Percentiles rank a stretch among this genome's conserved stretches.
Conservation (phyloP, 2,797 vertebrate genomes). For the Bovichtus diacanthus region DNA sequence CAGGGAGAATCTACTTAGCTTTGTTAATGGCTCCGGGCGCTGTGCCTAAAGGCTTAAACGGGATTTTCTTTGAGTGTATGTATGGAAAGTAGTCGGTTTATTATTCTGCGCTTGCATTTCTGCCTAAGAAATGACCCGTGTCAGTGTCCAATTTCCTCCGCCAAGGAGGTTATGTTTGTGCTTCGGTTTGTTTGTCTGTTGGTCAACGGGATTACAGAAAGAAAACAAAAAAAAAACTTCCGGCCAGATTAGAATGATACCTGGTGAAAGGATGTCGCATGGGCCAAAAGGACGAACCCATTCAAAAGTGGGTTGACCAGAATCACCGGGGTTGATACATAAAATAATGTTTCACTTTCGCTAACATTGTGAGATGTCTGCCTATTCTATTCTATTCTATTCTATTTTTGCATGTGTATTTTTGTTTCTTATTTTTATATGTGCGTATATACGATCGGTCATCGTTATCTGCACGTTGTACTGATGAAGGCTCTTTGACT, state of each 20-base stretch:
- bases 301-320: too few relatives aligned
- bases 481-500: not conserved
- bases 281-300: too few relatives aligned
- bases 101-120: not conserved
- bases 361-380: too few relatives aligned
- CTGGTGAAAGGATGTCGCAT: too few relatives aligned
- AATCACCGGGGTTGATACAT: too few relatives aligned
- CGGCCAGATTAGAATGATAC: too few relatives aligned
- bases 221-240: too few relatives aligned
- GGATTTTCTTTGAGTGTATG: conserved; percentile 22
- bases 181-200: too few relatives aligned
- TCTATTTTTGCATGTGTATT: not conserved
- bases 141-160: not conserved
- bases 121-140: not conserved
- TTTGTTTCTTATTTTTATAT: not conserved
- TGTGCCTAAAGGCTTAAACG: not conserved
- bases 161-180: not conserved
- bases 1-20: conserved; percentile 18
- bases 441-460: not conserved
- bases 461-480: not conserved
- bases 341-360: too few relatives aligned
- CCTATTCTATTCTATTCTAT: too few relatives aligned
- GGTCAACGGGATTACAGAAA: too few relatives aligned
- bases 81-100: not conserved
- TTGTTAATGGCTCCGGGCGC: conserved; percentile 2